These are phyloP conservation scores for Zaprionus tsacasi DNA, from an alignment of 1,140 invertebrate genomes.

Conservation along the genomic window DNA sequence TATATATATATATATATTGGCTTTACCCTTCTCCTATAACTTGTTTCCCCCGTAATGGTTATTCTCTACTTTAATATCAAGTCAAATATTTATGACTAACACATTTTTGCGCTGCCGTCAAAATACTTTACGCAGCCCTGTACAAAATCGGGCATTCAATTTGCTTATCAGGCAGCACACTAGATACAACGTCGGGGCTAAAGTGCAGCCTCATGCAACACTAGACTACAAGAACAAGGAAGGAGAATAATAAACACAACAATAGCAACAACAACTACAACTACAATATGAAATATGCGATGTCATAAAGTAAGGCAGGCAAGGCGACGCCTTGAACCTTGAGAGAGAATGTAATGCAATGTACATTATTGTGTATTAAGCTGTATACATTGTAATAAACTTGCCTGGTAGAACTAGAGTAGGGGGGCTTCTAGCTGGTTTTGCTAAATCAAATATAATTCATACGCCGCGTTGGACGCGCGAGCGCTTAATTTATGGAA, in stretches of 20 bases:
- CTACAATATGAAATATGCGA: conserved; percentile 40
- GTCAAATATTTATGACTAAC: conserved; percentile 45
- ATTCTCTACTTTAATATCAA: conserved; percentile 8
- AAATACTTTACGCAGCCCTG: conserved; percentile 6
- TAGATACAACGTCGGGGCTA: neutral
- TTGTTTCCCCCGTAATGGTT: neutral
- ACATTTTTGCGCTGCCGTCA: conserved; percentile 13
- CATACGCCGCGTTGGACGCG: conserved; percentile 40
- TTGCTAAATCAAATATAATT: conserved; percentile 60
- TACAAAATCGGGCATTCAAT: conserved; percentile 39
- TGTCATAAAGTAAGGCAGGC: conserved; percentile 37
- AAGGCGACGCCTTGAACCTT: conserved; percentile 8
- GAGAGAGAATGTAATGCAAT: conserved; percentile 48
- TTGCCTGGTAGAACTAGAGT: neutral
- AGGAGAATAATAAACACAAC: neutral
- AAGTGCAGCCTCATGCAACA: conserved; percentile 41
- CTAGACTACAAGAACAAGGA: neutral
- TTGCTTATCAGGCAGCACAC: conserved; percentile 30
- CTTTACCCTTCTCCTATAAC: neutral
- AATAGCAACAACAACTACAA: neutral
- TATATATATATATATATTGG: neutral
- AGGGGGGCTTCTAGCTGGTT: conserved; percentile 21
- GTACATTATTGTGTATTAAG: conserved; percentile 43
- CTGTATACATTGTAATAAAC: conserved; percentile 47
- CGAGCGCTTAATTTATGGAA: conserved; percentile 40